Evolutionary conservation across 2,888 invertebrate species (phyloP).

Genomic region (Lithophane socia): DNA sequence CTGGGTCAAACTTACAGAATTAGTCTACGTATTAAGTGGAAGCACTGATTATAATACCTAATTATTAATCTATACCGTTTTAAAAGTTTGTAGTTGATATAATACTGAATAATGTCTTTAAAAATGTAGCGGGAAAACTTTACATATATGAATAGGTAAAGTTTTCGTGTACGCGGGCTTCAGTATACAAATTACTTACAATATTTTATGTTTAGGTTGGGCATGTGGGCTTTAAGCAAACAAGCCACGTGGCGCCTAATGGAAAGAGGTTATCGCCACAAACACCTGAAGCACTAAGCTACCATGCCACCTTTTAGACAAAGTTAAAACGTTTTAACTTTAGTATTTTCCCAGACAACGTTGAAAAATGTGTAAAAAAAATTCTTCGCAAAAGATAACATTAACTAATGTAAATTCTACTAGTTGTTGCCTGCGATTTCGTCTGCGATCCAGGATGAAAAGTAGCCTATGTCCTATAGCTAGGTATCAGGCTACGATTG

Average conservation of each 20-base stretch:
- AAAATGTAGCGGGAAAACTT: neutral
- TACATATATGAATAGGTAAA: neutral
- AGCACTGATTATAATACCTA: neutral
- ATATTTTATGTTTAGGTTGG: slow-evolving; percentile 31
- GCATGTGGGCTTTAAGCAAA: slow-evolving; percentile 21
- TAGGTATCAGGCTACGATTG: too few relatives aligned
- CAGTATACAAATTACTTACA: slow-evolving; percentile 19
- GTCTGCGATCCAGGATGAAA: too few relatives aligned
- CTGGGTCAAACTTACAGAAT: neutral
- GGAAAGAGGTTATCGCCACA: neutral
- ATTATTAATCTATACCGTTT: neutral
- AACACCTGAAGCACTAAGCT: neutral
- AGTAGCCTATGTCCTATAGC: neutral
- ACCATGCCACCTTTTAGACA: too few relatives aligned
- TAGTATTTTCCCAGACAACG: neutral
- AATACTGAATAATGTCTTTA: neutral
- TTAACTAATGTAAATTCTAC: neutral
- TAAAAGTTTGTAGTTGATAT: neutral
- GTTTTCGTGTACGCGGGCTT: neutral
- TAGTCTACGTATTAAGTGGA: neutral
- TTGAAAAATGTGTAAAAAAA: too few relatives aligned
- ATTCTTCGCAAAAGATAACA: neutral
- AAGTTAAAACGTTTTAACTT: neutral
- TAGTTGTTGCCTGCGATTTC: neutral
- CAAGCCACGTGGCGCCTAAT: slow-evolving; percentile 26